A percentile compares a stretch with the other conserved stretches of the same genome.
Evolutionary conservation across 2,888 invertebrate species (phyloP).

Genomic region (Phragmatobia fuliginosa): DNA sequence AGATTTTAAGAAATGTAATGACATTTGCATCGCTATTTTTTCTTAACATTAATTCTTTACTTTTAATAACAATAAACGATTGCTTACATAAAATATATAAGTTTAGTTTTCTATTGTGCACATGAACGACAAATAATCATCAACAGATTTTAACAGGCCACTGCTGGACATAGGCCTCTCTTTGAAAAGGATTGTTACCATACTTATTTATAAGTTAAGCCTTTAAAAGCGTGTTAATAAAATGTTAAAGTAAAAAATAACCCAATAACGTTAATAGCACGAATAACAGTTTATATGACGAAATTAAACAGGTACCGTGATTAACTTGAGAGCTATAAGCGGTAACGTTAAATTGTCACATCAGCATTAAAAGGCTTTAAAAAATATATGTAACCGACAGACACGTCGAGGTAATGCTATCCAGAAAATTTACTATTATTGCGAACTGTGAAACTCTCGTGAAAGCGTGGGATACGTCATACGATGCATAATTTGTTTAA

Average conservation of each 20-base stretch:
- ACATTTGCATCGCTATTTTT: too few species aligned
- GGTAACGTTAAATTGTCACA: conserved; percentile 27
- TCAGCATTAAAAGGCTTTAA: conserved; percentile 33
- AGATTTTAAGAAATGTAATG: too few species aligned
- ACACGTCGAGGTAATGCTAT: conserved; percentile 5
- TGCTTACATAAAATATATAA: too few species aligned
- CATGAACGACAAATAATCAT: too few species aligned
- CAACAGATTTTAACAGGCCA: neutral
- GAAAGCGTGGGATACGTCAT: neutral
- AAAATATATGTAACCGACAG: conserved; percentile 38
- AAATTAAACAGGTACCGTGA: conserved; percentile 40
- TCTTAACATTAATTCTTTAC: too few species aligned
- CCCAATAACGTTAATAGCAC: conserved; percentile 43
- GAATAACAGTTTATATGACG: conserved; percentile 25
- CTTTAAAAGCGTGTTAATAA: neutral
- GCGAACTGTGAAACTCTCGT: conserved; percentile 16
- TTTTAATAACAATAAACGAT: too few species aligned
- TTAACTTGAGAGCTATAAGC: conserved; percentile 39
- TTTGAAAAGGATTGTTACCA: neutral
- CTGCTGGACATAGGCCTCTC: too few species aligned
- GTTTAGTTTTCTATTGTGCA: too few species aligned
- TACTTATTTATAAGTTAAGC: neutral
- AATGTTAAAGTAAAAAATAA: conserved; percentile 34
- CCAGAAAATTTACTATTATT: conserved; percentile 19
- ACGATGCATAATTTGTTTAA: conserved; percentile 18